A percentile compares a stretch with the other conserved stretches of the same genome.
These are phyloP conservation scores for Cerceris ruficornis DNA, from an alignment of 2,888 invertebrate genomes.

Conservation along the genomic window DNA sequence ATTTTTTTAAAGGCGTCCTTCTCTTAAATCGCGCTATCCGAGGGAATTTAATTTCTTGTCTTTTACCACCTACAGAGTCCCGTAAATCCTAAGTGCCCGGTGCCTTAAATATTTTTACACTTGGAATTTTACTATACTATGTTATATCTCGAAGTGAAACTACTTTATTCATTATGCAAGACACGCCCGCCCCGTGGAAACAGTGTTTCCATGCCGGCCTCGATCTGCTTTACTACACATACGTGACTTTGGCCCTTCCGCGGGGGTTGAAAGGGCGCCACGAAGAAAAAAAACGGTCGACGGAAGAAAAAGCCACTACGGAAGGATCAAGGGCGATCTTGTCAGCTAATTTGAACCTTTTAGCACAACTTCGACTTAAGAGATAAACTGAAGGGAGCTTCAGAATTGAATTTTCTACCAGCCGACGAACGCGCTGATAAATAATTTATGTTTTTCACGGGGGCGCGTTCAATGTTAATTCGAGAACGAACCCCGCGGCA, in stretches of 20 bases:
- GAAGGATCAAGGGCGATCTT: neutral
- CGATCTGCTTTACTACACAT: constrained; percentile 77
- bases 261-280: neutral
- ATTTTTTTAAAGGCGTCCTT: neutral
- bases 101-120: constrained; percentile 43
- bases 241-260: constrained; percentile 70
- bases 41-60: constrained; percentile 38
- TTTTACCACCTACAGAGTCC: constrained; percentile 18
- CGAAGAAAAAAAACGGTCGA: neutral
- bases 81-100: constrained; percentile 20
- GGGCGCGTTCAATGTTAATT: neutral
- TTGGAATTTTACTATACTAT: constrained; percentile 57
- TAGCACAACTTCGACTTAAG: constrained; percentile 13
- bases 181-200: constrained; percentile 62
- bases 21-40: neutral
- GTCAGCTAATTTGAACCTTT: constrained; percentile 18
- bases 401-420: constrained; percentile 27
- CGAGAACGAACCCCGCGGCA: neutral
- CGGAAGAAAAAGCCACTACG: neutral
- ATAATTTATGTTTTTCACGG: constrained; percentile 17
- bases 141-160: constrained; percentile 70
- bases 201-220: constrained; percentile 47
- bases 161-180: constrained; percentile 73
- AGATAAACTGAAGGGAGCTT: constrained; percentile 9
- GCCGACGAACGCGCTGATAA: constrained; percentile 10